These are phyloP conservation scores for Crotophaga sulcirostris DNA, from an alignment of 2,113 vertebrate species.

Conservation along the genomic window DNA sequence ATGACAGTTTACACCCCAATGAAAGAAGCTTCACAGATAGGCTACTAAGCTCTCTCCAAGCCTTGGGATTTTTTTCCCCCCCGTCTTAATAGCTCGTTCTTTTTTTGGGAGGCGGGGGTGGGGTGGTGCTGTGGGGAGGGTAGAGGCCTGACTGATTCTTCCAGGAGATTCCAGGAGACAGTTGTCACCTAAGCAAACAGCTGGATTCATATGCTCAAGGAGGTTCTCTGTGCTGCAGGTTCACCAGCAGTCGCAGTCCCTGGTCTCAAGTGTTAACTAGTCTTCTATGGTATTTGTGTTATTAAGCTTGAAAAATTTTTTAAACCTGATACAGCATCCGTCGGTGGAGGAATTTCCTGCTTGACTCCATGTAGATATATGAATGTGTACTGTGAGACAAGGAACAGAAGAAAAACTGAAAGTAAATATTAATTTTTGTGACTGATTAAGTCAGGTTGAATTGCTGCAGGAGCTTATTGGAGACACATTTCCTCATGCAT, in stretches of 20 bases:
- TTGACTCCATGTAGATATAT: background rate
- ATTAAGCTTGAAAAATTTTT: background rate
- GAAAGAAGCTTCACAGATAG: background rate
- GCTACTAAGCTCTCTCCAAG: background rate
- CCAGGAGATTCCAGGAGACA: background rate
- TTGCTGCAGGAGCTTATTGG: background rate
- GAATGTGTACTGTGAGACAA: background rate
- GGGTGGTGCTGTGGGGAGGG: too few relatives aligned
- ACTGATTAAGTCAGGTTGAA: background rate
- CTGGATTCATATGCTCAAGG: background rate
- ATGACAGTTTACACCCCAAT: background rate
- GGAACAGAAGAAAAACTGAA: background rate
- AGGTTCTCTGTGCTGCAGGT: background rate
- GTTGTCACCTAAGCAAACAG: background rate
- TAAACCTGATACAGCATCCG: background rate
- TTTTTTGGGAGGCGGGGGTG: too few relatives aligned
- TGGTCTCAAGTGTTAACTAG: background rate
- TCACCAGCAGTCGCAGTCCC: accelerated
- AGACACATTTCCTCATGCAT: background rate
- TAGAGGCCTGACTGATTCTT: background rate
- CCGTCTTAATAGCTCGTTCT: too few relatives aligned
- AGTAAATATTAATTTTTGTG: background rate
- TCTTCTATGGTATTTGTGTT: background rate
- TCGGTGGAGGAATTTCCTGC: background rate
- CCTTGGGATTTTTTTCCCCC: too few relatives aligned